Conservation (phyloP, 2,888 invertebrate species). For the Leuctra nigra region DNA sequence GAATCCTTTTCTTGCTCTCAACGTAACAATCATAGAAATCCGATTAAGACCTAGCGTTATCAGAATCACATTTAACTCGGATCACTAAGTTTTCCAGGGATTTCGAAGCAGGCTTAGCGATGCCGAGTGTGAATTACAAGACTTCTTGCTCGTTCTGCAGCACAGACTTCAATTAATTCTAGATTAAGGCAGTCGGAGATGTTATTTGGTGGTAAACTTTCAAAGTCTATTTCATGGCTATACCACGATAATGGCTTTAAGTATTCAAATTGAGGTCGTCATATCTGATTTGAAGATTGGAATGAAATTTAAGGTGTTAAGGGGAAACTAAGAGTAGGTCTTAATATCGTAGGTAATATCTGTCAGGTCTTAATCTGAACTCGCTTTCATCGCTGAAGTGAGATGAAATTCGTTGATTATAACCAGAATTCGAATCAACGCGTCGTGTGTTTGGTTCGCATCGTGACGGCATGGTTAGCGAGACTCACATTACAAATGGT, state of each 20-base stretch:
- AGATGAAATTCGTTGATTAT: no score
- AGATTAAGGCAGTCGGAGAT: background rate
- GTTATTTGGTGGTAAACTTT: conserved; percentile 17
- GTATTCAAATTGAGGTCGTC: background rate
- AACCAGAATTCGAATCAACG: no score
- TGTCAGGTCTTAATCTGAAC: no score
- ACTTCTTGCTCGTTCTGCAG: conserved; percentile 9
- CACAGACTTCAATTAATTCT: conserved; percentile 13
- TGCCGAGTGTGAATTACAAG: conserved; percentile 6
- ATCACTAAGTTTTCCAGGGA: no score
- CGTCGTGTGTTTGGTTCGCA: no score
- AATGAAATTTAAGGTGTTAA: no score
- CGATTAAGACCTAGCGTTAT: conserved; percentile 20
- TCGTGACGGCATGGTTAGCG: no score
- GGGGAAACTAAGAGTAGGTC: no score
- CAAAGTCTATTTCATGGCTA: conserved; percentile 3
- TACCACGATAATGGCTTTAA: background rate
- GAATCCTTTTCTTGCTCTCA: conserved; percentile 3
- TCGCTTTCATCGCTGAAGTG: no score
- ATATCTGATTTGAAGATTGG: background rate
- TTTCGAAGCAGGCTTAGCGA: background rate
- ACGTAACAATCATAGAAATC: conserved; percentile 24
- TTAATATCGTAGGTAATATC: no score
- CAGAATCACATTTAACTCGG: conserved; percentile 13
- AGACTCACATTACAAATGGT: no score